A percentile compares a stretch with the other conserved stretches of the same genome.
These are phyloP conservation scores for Lycaena phlaeas DNA, from an alignment of 2,888 invertebrate species.

Conservation along the genomic window DNA sequence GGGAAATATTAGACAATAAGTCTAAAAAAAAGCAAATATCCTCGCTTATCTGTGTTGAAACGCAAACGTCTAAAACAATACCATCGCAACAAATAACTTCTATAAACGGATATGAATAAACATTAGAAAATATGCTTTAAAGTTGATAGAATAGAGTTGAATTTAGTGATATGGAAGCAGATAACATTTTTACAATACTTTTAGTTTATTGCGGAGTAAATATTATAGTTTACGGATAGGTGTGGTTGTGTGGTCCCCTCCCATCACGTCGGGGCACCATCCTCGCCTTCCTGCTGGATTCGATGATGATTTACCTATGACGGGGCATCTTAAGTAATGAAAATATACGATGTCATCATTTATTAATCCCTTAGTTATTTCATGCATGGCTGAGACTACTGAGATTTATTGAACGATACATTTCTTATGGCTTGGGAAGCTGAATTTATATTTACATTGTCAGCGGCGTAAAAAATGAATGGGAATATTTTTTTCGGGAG, in stretches of 20 bases:
- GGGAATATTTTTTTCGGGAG: neutral
- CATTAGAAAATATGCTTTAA: neutral
- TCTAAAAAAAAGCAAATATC: constrained; percentile 7
- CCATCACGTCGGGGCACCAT: constrained; percentile 45
- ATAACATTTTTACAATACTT: constrained; percentile 49
- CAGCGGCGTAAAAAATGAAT: constrained; percentile 1
- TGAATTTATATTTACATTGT: constrained; percentile 9
- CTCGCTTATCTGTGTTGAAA: constrained; percentile 47
- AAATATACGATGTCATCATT: constrained; percentile 57
- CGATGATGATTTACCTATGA: constrained; percentile 64
- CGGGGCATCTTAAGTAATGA: constrained; percentile 35
- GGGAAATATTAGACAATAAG: constrained; percentile 3
- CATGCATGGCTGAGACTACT: constrained; percentile 37
- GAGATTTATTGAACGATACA: constrained; percentile 8
- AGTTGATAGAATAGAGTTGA: neutral
- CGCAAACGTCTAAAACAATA: constrained; percentile 56
- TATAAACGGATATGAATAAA: constrained; percentile 27
- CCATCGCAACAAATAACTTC: constrained; percentile 56
- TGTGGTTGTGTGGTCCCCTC: constrained; percentile 64
- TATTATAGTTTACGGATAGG: constrained; percentile 66
- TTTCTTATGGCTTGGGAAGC: constrained; percentile 2
- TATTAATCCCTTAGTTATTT: constrained; percentile 56
- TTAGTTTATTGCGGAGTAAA: constrained; percentile 58
- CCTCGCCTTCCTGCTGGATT: constrained; percentile 53
- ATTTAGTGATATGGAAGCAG: constrained; percentile 27